Conservation (phyloP, 2,113 vertebrate genomes). For the Grammomys surdaster region DNA sequence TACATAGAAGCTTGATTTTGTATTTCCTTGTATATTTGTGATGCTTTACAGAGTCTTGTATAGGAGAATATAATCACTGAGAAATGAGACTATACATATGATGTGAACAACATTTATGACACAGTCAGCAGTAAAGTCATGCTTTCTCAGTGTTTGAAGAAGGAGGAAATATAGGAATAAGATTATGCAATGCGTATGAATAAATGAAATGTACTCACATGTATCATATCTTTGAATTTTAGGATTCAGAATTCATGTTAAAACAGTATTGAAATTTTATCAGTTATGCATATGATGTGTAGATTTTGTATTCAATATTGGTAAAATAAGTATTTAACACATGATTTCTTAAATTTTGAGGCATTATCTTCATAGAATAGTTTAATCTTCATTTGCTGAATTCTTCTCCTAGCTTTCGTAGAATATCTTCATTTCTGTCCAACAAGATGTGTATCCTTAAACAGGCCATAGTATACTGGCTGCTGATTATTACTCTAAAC, state of each 20-base stretch:
- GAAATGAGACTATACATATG: not conserved
- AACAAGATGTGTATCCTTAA: not conserved
- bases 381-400: conserved; percentile 19
- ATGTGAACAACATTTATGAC: not conserved
- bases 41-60: not conserved
- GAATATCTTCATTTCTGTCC: not conserved
- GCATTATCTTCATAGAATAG: not conserved
- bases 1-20: not conserved
- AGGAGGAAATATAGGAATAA: not conserved
- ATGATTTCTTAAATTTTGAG: not conserved
- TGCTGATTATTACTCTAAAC: conserved; percentile 4
- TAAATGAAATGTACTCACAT: not conserved
- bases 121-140: not conserved
- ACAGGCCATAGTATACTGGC: not conserved
- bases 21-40: not conserved
- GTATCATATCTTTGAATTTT: not conserved
- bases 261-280: not conserved
- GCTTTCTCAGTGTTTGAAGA: not conserved
- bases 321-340: not conserved
- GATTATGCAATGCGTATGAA: too few species aligned
- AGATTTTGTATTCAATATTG: not conserved
- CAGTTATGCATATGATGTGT: not conserved
- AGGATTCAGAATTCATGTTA: not conserved
- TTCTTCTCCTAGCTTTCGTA: not conserved
- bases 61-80: not conserved